Base-by-base conservation (phyloP, 2,888 invertebrate genomes). In the Endotricha flammealis region DNA sequence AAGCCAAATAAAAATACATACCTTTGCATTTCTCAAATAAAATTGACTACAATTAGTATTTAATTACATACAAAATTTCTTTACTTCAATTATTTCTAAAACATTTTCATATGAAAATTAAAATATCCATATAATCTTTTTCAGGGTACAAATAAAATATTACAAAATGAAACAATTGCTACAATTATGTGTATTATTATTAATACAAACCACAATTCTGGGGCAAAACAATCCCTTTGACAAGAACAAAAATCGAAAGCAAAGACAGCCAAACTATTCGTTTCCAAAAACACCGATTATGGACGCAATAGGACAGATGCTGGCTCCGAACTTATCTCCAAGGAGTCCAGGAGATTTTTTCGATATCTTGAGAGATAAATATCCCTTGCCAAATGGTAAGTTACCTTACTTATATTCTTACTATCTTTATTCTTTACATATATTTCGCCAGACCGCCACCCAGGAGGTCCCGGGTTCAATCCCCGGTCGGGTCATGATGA, bases 341-440 rank as follows among this genome's bases (percentile, higher is more conserved):
- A 51, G 40, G 7, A 50, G 55, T 29, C 50, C 59, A 12, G 50
- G 43, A 1, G 68, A 70, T 39, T 27, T 61, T 2, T 72, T 72
- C 29, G 70, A 70, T 32, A 50, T 62, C 11, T 38, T 73, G 14
- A 49, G 73, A 12, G 73, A 73, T 16, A 48, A 46, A 28, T 70
- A 69, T 32, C 54, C 63, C 16, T 51, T 70, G 30, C 70, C 73
- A 2, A 46, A 56, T 23, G 68, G 72, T 69, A 48, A 53, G 64
- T 38, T 12, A 12, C 6, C 6, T 17, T 12, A 11, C 12, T 2
- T 8, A 1, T 24, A 10, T 11, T n/a, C 5, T 10, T 27, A 13
- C 12, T 14, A 16, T 7, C n/a, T 7, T 29, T 14, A 17, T 17
- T 8, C 17, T 9, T 5, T 14, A 7, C 29, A 2, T 11, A 25